Evolutionary conservation across 2,888 invertebrate species (phyloP).

Genomic region (Suillia variegata): DNA sequence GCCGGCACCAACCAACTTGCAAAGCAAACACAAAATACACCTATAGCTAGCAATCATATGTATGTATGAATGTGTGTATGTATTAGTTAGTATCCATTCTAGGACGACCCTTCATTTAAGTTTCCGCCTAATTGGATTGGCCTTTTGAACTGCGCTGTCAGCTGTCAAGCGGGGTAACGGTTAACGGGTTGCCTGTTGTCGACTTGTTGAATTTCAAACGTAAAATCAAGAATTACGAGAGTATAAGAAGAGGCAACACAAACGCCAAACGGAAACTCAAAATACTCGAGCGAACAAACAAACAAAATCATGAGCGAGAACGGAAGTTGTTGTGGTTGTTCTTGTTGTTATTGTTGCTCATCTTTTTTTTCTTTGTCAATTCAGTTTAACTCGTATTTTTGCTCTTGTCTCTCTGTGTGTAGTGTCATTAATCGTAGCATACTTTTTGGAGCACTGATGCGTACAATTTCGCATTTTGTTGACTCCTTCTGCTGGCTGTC

Average conservation of each 20-base stretch:
- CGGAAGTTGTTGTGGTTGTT: not conserved
- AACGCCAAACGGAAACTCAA: not conserved
- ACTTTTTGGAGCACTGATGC: not conserved
- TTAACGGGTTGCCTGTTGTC: not conserved
- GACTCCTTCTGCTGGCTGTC: slow-evolving; percentile 17
- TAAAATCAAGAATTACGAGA: not conserved
- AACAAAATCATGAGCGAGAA: slow-evolving; percentile 3
- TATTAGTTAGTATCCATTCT: too few relatives aligned
- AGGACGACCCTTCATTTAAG: not conserved
- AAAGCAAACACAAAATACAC: too few relatives aligned
- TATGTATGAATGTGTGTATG: too few relatives aligned
- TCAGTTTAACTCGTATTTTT: not conserved
- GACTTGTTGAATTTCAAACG: not conserved
- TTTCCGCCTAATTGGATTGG: not conserved
- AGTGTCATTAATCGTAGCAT: not conserved
- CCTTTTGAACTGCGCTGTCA: not conserved
- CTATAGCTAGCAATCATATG: too few relatives aligned
- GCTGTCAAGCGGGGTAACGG: slow-evolving; percentile 9
- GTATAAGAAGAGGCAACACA: not conserved
- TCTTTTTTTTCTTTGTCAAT: not conserved
- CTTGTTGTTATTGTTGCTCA: not conserved
- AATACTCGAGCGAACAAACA: not conserved
- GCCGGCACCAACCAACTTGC: too few relatives aligned
- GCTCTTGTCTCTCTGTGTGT: not conserved
- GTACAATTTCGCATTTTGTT: slow-evolving; percentile 29